phyloP scores from a whole-genome alignment of 1,140 invertebrate species.

The Drosophila rhopaloa region DNA sequence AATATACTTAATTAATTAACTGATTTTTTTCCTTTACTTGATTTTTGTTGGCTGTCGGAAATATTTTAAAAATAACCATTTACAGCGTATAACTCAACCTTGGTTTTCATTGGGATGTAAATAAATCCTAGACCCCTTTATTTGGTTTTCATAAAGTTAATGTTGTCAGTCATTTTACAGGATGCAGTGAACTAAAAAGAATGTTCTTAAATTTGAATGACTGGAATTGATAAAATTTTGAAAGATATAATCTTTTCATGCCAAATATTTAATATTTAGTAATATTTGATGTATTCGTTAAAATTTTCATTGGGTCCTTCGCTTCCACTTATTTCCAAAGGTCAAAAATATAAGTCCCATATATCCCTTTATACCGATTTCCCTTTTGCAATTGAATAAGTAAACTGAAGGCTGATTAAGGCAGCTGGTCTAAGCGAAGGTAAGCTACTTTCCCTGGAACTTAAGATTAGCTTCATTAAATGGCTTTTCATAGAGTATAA shows the following conservation, averaged over 20 bases:
- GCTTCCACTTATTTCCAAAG: too few species aligned
- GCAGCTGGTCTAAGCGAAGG: slow-evolving; percentile 1
- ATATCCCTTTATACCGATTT: too few species aligned
- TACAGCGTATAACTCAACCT: neutral
- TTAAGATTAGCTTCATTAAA: slow-evolving; percentile 2
- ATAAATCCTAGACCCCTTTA: neutral
- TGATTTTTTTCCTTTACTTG: slow-evolving; percentile 49
- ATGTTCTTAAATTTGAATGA: too few species aligned
- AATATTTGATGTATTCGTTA: too few species aligned
- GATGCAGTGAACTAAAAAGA: too few species aligned
- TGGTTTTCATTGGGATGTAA: neutral
- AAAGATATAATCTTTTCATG: too few species aligned
- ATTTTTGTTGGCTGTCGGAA: slow-evolving; percentile 12
- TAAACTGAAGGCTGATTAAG: neutral
- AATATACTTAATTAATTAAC: slow-evolving; percentile 79
- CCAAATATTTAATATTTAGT: too few species aligned
- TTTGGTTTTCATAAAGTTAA: slow-evolving; percentile 1
- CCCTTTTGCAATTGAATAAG: neutral
- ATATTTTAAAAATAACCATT: slow-evolving; percentile 16
- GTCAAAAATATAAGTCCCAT: too few species aligned
- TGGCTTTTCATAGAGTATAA: slow-evolving; percentile 20
- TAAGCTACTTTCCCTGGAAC: slow-evolving; percentile 6
- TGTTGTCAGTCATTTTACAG: neutral
- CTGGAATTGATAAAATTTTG: too few species aligned
- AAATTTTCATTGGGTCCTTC: too few species aligned